Evolutionary conservation across 2,113 vertebrate genomes (phyloP), one percentile per base, ranked within the genome.

Genomic region (Rhabdomys dilectus): DNA sequence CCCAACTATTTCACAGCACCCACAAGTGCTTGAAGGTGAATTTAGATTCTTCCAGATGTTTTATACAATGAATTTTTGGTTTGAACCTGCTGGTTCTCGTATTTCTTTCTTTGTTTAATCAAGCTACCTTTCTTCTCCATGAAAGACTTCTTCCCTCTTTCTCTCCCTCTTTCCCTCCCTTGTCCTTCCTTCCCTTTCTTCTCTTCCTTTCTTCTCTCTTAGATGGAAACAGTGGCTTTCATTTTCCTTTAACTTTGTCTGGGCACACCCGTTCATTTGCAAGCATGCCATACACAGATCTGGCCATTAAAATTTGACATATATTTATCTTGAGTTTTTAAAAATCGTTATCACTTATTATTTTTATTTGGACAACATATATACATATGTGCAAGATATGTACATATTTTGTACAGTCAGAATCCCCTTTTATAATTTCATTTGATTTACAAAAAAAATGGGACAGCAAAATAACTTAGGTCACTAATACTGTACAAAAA

Each of bases 391-490:
- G 99, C 98, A 99, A 99, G 99, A 98, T n/a, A 96, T 45, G 45
- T 45, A 45, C 45, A 45, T 45, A 45, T 45, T 45, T 45, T 96
- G 97, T 98, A 98, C 95, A 98, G 98, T 99, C 97, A 96, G 97
- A 97, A 98, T 98, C 97, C 96, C 98, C 98, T 98, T 98, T 98
- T 98, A 98, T 98, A 99, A 98, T 98, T 98, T 98, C 96, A 98
- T 98, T 98, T 99, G 98, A 98, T 99, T 98, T 99, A 99, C 98
- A 99, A 99, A 98, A 99, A 98, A 99, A 99, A 99, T 98, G 96
- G 98, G 98, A 99, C 98, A 98, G 98, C 98, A 99, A 98, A 99
- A 99, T 99, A 99, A 99, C 98, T 99, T 99, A 99, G 98, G 97
- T 98, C 98, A 99, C 98, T 98, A 99, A 98, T 98, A 99, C 98